Conservation (phyloP, 2,888 invertebrate genomes). For the Gari tellinella region DNA sequence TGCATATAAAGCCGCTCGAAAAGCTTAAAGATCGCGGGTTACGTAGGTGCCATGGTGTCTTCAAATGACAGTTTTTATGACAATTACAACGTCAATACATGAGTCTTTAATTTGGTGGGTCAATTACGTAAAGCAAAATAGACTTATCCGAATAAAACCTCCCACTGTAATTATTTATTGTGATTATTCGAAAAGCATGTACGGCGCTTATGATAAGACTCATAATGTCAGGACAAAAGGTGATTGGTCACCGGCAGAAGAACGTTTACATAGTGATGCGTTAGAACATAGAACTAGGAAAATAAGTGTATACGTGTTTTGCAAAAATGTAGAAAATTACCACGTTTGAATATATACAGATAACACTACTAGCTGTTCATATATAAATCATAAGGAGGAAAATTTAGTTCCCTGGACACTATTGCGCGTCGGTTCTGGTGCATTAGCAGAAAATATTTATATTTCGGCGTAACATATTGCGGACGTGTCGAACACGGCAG, state of each 20-base stretch:
- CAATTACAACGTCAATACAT: conserved; percentile 2
- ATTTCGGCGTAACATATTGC: too few species aligned
- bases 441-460: too few species aligned
- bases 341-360: conserved; percentile 39
- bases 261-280: conserved; percentile 41
- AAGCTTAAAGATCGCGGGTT: conserved; percentile 15
- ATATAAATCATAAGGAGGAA: too few species aligned
- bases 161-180: conserved; percentile 28
- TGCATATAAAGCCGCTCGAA: conserved; percentile 34
- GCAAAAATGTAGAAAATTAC: conserved; percentile 1
- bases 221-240: conserved; percentile 17
- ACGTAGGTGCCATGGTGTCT: conserved; percentile 15
- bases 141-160: conserved; percentile 19
- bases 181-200: conserved; percentile 9
- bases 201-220: conserved; percentile 30
- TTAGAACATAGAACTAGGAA: conserved; percentile 41
- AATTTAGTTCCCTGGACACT: too few species aligned
- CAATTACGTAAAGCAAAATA: conserved; percentile 21
- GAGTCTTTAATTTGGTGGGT: conserved; percentile 43
- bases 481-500: too few species aligned
- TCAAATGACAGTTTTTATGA: conserved; percentile 20
- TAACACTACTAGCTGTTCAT: too few species aligned
- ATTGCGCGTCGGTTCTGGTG: too few species aligned
- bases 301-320: conserved; percentile 37
- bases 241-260: conserved; percentile 30